phyloP scores from a whole-genome alignment of 2,113 vertebrate genomes.

The Phrynosoma blainvillii region DNA sequence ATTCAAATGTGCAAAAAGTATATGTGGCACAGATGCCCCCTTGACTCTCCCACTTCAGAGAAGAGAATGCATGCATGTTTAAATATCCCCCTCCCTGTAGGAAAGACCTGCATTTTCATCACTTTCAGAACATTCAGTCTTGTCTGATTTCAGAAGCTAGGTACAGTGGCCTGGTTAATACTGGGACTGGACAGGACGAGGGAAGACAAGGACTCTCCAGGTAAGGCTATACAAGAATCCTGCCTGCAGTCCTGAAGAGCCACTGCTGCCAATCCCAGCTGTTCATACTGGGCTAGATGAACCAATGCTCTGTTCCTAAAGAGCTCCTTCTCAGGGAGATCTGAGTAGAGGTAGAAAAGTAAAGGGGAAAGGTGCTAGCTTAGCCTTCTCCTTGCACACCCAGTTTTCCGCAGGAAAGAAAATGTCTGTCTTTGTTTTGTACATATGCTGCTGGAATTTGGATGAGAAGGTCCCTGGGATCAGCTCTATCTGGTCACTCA shows the following conservation, averaged over 20 bases:
- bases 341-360: not conserved
- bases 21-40: no score
- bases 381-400: not conserved
- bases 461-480: no score
- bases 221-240: no score
- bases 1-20: not conserved
- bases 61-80: not conserved
- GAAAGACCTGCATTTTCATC: not conserved
- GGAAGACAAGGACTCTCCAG: no score
- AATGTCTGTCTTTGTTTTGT: not conserved
- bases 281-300: no score
- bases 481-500: not conserved
- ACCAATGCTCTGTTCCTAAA: no score
- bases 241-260: no score
- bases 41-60: not conserved
- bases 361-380: not conserved
- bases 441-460: not conserved
- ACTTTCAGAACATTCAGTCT: no score
- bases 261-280: not conserved
- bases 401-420: not conserved
- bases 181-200: no score
- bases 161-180: no score
- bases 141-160: no score
- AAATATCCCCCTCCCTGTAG: not conserved
- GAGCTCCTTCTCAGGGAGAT: not conserved